These are phyloP conservation scores for Thripadectes ignobilis DNA, from an alignment of 2,797 vertebrate species.

Conservation along the genomic window DNA sequence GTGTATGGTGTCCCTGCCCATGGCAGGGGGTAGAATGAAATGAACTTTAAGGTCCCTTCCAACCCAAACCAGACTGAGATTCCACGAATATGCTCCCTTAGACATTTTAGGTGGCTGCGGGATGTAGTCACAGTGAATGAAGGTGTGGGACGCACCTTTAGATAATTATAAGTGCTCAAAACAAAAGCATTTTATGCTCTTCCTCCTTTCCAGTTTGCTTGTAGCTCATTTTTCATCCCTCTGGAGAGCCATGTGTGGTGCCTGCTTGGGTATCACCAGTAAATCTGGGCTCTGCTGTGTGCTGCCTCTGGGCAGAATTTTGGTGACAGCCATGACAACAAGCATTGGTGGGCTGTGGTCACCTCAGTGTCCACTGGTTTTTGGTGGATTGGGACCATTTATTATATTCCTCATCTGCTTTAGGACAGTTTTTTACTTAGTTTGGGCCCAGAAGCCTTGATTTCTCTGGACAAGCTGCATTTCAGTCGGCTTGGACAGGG, in stretches of 20 bases:
- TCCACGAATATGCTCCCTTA: background rate
- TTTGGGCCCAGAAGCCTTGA: background rate
- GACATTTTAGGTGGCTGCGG: background rate
- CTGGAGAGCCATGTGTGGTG: background rate
- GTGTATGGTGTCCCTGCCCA: background rate
- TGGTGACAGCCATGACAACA: background rate
- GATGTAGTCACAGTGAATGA: background rate
- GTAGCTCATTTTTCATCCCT: background rate
- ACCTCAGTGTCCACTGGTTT: background rate
- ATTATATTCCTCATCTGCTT: background rate
- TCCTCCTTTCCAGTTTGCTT: background rate
- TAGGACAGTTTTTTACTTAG: background rate
- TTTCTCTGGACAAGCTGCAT: background rate
- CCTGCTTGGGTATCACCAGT: background rate
- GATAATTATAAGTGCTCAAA: background rate
- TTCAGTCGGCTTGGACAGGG: fast-evolving
- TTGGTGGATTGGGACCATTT: background rate
- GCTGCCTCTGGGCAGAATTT: background rate
- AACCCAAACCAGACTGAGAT: background rate
- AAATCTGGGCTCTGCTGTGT: background rate
- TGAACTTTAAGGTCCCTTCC: background rate
- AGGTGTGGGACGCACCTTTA: background rate
- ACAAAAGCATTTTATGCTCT: background rate
- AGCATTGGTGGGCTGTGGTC: background rate
- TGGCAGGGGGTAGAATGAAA: background rate